A percentile compares a stretch with the other conserved stretches of the same genome.
These are phyloP conservation scores for Festucalex cinctus DNA, from an alignment of 2,113 vertebrate genomes.

Conservation along the genomic window DNA sequence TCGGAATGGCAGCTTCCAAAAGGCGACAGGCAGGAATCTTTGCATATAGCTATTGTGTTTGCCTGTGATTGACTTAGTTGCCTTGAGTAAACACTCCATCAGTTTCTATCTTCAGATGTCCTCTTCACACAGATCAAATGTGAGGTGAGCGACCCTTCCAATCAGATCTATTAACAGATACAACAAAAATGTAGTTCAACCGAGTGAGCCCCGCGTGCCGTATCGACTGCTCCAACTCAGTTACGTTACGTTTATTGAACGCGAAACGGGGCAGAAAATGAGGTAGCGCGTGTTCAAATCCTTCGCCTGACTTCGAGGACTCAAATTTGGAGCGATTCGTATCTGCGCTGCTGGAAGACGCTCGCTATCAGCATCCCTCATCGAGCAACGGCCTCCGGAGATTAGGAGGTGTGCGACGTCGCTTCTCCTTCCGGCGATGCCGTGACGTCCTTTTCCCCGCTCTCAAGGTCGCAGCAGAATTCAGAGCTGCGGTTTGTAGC, in stretches of 20 bases:
- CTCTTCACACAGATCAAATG: neutral
- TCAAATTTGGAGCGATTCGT: constrained; percentile 52
- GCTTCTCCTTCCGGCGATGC: constrained; percentile 29
- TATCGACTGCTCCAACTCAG: constrained; percentile 9
- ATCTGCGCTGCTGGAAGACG: constrained; percentile 42
- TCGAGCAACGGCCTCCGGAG: constrained; percentile 54
- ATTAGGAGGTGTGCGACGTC: constrained; percentile 38
- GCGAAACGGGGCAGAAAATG: constrained; percentile 30
- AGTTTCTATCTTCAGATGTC: constrained; percentile 10
- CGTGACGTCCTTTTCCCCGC: constrained; percentile 32
- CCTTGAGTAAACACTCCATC: neutral
- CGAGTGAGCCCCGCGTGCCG: neutral
- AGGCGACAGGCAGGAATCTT: constrained; percentile 37
- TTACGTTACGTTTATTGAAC: constrained; percentile 8
- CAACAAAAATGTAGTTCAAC: neutral
- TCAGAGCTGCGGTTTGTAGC: neutral
- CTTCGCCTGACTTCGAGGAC: constrained; percentile 33
- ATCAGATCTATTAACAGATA: neutral
- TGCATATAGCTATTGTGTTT: constrained; percentile 15
- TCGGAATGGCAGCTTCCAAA: constrained; percentile 38
- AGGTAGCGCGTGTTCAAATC: constrained; percentile 38
- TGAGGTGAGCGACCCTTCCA: neutral
- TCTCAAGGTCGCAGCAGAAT: constrained; percentile 62
- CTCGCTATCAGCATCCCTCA: constrained; percentile 52
- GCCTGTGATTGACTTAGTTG: constrained; percentile 5